These are phyloP conservation scores for Choristoneura rosaceana DNA, from an alignment of 2,888 invertebrate species.

Conservation along the genomic window DNA sequence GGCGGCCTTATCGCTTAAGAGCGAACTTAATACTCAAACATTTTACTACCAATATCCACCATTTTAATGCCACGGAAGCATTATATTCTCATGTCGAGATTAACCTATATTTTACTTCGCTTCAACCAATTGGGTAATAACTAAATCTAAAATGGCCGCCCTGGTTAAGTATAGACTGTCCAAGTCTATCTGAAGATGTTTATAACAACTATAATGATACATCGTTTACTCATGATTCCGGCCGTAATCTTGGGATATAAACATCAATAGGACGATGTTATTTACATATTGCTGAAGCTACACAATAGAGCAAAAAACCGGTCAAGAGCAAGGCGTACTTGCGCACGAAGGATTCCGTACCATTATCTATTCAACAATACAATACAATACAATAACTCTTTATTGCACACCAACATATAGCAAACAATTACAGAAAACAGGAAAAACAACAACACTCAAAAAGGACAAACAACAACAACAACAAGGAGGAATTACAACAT, in stretches of 20 bases:
- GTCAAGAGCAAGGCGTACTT: too few species aligned
- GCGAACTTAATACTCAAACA: not conserved
- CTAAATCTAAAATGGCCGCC: conserved; percentile 8
- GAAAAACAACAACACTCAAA: too few species aligned
- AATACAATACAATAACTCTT: too few species aligned
- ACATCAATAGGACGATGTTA: conserved; percentile 27
- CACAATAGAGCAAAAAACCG: too few species aligned
- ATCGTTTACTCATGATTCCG: conserved; percentile 23
- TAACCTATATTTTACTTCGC: conserved; percentile 1
- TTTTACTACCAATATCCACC: not conserved
- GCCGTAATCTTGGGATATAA: conserved; percentile 38
- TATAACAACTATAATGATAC: conserved; percentile 37
- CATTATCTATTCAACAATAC: too few species aligned
- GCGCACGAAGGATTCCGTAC: too few species aligned
- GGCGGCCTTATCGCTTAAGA: too few species aligned
- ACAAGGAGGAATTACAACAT: too few species aligned
- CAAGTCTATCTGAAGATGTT: conserved; percentile 27
- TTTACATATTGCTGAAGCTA: conserved; percentile 34
- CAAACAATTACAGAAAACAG: too few species aligned
- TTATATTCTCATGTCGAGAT: not conserved
- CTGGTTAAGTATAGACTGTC: conserved; percentile 3
- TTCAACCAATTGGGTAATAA: not conserved
- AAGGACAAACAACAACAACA: too few species aligned
- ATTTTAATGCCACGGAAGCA: not conserved
- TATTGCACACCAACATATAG: too few species aligned